Evolutionary conservation across 2,113 vertebrate species (phyloP).

Genomic region (Argyrosomus japonicus): DNA sequence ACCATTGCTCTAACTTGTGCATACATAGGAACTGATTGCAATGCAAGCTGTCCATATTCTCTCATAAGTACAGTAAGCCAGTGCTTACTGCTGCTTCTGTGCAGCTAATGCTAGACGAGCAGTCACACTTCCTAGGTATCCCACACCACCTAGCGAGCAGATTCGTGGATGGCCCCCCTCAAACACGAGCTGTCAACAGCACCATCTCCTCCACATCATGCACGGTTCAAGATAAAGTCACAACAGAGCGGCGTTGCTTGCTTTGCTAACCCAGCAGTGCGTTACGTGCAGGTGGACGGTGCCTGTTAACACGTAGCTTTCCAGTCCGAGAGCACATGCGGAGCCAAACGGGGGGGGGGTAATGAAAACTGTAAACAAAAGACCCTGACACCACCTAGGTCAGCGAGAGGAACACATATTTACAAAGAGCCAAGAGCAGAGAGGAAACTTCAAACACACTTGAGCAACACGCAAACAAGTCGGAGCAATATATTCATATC

Average conservation of each 20-base stretch:
- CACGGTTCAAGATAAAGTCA: neutral
- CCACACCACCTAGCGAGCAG: constrained; percentile 75
- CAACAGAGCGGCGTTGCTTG: neutral
- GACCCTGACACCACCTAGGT: constrained; percentile 39
- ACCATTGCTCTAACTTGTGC: neutral
- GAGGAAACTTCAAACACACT: neutral
- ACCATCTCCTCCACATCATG: constrained; percentile 23
- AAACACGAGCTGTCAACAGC: constrained; percentile 51
- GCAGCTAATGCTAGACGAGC: constrained; percentile 29
- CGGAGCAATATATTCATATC: constrained; percentile 10
- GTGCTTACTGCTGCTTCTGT: constrained; percentile 14
- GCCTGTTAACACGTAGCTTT: neutral
- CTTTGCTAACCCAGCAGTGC: constrained; percentile 12
- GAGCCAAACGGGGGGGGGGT: constrained; percentile 11
- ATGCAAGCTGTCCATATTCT: neutral
- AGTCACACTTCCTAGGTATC: constrained; percentile 57
- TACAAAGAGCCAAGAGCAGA: neutral
- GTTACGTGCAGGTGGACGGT: constrained; percentile 15
- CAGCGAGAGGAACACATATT: neutral
- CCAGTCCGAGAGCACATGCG: constrained; percentile 23
- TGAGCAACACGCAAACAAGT: neutral
- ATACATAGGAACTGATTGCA: neutral
- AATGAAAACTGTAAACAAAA: constrained; percentile 73
- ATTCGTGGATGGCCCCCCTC: constrained; percentile 14
- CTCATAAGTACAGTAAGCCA: neutral